phyloP scores from a whole-genome alignment of 2,113 vertebrate genomes.

The Lampris incognitus region DNA sequence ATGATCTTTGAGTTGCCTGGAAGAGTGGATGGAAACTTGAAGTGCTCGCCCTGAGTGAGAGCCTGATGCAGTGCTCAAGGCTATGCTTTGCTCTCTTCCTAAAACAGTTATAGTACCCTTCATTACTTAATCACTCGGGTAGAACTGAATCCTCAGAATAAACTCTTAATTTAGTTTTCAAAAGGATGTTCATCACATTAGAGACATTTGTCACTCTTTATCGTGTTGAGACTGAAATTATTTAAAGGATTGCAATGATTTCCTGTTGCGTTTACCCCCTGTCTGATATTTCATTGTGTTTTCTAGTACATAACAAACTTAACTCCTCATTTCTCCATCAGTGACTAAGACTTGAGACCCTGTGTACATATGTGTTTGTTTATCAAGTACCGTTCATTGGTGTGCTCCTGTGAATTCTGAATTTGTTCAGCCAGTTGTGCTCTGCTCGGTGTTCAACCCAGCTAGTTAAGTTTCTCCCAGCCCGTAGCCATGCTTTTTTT shows the following conservation, averaged over 20 bases:
- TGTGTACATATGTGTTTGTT: not conserved
- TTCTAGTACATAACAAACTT: conserved; percentile 3
- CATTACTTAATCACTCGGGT: not conserved
- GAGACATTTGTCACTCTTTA: conserved; percentile 43
- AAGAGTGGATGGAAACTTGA: conserved; percentile 51
- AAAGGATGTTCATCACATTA: conserved; percentile 14
- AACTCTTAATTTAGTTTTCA: conserved; percentile 52
- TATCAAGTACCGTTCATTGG: not conserved
- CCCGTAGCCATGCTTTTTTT: conserved; percentile 31
- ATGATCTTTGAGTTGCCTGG: conserved; percentile 42
- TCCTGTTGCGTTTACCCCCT: conserved; percentile 1
- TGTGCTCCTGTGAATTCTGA: conserved; percentile 8
- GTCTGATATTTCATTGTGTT: conserved; percentile 4
- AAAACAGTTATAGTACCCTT: conserved; percentile 23
- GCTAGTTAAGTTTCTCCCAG: conserved; percentile 3
- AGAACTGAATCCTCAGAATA: not conserved
- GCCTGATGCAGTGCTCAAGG: conserved; percentile 55
- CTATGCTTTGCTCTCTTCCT: conserved; percentile 45
- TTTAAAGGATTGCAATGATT: conserved; percentile 25
- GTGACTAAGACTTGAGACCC: conserved; percentile 1
- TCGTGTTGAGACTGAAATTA: conserved; percentile 27
- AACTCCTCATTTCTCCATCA: conserved; percentile 1
- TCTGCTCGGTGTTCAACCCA: conserved; percentile 33
- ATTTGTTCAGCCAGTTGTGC: conserved; percentile 22
- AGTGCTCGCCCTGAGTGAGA: conserved; percentile 42